Conservation (phyloP, 2,797 vertebrate genomes). For the Rhinogobio ventralis region DNA sequence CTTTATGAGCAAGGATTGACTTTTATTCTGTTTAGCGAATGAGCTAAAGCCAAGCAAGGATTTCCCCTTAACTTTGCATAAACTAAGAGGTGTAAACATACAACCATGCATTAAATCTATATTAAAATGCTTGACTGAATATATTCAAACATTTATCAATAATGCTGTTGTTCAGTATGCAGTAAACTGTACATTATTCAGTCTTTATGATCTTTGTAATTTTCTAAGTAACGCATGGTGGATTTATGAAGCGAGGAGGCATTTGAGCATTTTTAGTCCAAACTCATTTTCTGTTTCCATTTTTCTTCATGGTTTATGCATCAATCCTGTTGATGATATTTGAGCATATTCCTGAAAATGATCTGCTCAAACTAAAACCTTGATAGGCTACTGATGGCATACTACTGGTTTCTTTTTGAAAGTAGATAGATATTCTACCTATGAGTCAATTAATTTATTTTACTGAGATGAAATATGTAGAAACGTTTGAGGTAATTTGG, state of each 20-base stretch:
- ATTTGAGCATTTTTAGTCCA: neutral
- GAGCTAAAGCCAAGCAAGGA: slow-evolving; percentile 24
- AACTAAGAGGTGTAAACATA: slow-evolving; percentile 1
- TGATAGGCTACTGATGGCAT: neutral
- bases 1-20: slow-evolving; percentile 10
- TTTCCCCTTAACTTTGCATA: neutral
- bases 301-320: too few relatives aligned
- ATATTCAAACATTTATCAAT: neutral
- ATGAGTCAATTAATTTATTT: too few relatives aligned
- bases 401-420: too few relatives aligned
- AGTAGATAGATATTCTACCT: too few relatives aligned
- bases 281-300: neutral
- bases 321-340: neutral
- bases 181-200: neutral
- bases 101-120: slow-evolving; percentile 1
- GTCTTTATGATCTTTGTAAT: neutral
- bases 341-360: neutral
- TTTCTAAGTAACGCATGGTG: neutral
- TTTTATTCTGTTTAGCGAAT: slow-evolving; percentile 22
- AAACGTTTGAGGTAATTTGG: too few relatives aligned
- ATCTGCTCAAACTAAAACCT: neutral
- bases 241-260: neutral
- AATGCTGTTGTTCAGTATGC: neutral
- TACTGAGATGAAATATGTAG: too few relatives aligned
- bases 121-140: slow-evolving; percentile 37